phyloP scores from a whole-genome alignment of 30 jellyfish, hydroid and myxozoan genomes.

The Hydractinia echinata region DNA sequence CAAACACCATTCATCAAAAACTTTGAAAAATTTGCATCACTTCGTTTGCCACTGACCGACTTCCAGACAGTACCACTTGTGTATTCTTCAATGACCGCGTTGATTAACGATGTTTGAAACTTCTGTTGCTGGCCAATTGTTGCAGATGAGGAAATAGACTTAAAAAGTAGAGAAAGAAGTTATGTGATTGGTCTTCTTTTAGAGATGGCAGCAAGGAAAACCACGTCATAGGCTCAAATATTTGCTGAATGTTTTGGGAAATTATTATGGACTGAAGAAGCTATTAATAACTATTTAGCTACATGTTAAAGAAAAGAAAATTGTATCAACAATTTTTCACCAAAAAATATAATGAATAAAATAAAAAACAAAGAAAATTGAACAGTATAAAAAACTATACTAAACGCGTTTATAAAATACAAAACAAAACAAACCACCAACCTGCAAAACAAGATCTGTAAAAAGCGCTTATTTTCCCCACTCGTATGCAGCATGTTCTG shows the following conservation, averaged over 20 bases:
- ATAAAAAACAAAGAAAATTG: no score
- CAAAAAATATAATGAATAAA: no score
- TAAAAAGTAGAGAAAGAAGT: slow-evolving; percentile 58
- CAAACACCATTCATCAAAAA: slow-evolving; percentile 48
- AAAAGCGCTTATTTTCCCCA: slow-evolving; percentile 40
- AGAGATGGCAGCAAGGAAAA: no score
- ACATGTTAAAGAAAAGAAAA: no score
- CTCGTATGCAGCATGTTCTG: slow-evolving; percentile 50
- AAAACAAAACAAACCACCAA: not conserved
- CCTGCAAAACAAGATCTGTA: slow-evolving; percentile 74
- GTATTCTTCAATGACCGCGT: slow-evolving; percentile 56
- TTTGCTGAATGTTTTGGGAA: no score
- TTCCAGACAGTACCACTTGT: slow-evolving; percentile 15
- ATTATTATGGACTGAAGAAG: no score
- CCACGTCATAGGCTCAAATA: no score
- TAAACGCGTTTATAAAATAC: no score
- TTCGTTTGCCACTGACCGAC: not conserved
- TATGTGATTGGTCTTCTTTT: no score
- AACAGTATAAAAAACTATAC: no score
- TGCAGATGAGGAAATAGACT: slow-evolving; percentile 51
- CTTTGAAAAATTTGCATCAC: slow-evolving; percentile 21
- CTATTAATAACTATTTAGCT: no score
- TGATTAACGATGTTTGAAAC: slow-evolving; percentile 50
- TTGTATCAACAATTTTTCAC: no score
- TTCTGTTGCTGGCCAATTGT: slow-evolving; percentile 46